phyloP scores from a whole-genome alignment of 2,113 vertebrate genomes.

The Hassar affinis region DNA sequence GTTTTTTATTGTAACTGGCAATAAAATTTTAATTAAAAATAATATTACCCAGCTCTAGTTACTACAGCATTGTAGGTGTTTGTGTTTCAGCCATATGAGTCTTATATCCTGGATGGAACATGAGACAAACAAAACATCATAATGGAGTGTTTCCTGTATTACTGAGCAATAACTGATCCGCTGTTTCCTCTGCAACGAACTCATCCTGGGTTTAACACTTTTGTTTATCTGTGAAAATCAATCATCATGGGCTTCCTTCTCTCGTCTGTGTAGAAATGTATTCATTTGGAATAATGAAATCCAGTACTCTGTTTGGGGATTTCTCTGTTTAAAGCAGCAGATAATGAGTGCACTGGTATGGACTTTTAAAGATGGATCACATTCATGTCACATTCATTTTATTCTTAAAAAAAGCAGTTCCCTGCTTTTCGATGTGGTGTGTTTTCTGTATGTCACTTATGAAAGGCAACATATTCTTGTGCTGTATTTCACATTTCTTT shows the following conservation, averaged over 20 bases:
- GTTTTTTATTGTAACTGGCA: neutral
- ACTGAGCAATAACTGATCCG: neutral
- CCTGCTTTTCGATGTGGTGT: neutral
- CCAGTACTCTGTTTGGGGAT: neutral
- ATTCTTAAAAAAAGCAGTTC: neutral
- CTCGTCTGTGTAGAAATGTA: neutral
- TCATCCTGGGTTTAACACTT: neutral
- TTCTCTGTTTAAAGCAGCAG: neutral
- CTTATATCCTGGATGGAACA: neutral
- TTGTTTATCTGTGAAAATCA: neutral
- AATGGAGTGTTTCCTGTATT: neutral
- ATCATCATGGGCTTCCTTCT: neutral
- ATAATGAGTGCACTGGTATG: neutral
- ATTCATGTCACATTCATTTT: neutral
- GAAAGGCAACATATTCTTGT: neutral
- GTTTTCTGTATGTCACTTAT: neutral
- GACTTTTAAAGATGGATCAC: neutral
- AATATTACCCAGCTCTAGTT: neutral
- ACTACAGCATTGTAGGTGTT: neutral
- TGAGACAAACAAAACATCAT: neutral
- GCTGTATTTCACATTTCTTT: neutral
- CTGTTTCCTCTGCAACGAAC: neutral
- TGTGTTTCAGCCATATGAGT: neutral
- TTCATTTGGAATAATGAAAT: neutral
- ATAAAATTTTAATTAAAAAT: neutral